Evolutionary conservation across 1,140 invertebrate species (phyloP), one percentile per base, ranked within the genome.

Genomic region (Acromyrmex charruanus): DNA sequence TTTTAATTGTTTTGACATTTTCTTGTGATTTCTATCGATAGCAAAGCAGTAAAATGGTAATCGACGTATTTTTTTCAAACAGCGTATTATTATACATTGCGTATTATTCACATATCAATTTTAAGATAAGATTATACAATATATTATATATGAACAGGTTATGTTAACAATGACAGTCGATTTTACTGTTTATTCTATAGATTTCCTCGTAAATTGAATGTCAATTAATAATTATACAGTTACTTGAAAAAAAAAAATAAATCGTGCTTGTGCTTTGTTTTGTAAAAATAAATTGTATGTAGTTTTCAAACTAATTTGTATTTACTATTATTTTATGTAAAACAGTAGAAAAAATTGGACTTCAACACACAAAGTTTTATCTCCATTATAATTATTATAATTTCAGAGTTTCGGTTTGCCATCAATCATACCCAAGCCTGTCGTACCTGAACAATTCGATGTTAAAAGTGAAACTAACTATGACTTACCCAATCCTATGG

Each of bases 321-420:
- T 16, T 4, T 18, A 59, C 3, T 25, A 25, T 3, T 39, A 7
- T 53, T 51, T 28, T 3, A 2, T 68, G n/a, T 9, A 7, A 66
- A 68, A 68, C 0, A 35, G 9, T 71, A 14, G 12, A 84, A 44
- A 53, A n/a, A 31, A 68, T 1, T 59, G 14, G 3, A 72, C 3
- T 31, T 53, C 4, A 44, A 72, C 25, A 39, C 53, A 63, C 18
- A 31, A 6, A 28, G 21, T n/a, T 1, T n/a, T 25, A 77, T 49
- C 21, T 55, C 10, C 7, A 58, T 74, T 65, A 66, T 16, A 68
- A 82, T 77, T 75, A 12, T 89, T 90, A 75, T 71, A 66, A 89
- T 95, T 96, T 87, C 89, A 96, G 96, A 96, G 96, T 95, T 96
- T 96, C 75, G 96, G 95, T 77, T 94, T 96, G 69, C 94, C 96